Evolutionary conservation across 2,113 vertebrate genomes (phyloP).

Genomic region (Anseranas semipalmata): DNA sequence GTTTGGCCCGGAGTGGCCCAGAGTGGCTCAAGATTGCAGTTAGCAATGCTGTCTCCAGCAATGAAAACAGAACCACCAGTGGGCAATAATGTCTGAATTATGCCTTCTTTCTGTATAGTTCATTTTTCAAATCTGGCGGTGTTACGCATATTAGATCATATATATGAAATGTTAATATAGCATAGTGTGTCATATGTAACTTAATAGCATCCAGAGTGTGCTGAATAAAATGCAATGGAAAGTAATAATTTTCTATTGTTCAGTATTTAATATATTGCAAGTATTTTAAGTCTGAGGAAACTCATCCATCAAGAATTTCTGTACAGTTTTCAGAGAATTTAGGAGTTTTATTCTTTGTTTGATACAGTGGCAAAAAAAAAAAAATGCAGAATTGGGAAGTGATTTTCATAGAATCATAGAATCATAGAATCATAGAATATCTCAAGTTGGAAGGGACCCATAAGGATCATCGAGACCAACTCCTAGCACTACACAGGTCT

Average conservation of each 20-base stretch:
- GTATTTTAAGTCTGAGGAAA: background rate
- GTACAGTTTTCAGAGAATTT: background rate
- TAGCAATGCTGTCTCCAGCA: background rate
- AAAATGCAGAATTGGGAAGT: background rate
- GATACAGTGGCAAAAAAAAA: background rate
- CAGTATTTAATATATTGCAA: background rate
- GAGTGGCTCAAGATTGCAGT: background rate
- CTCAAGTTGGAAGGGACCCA: too few relatives aligned
- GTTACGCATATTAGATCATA: background rate
- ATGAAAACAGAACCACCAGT: background rate
- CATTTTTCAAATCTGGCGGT: background rate
- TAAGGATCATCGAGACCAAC: too few relatives aligned
- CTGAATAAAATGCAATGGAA: background rate
- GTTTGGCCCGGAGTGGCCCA: background rate
- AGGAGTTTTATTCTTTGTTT: background rate
- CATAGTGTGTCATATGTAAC: background rate
- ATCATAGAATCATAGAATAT: too few relatives aligned
- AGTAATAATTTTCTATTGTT: background rate
- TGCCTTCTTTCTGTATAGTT: background rate
- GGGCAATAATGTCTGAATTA: background rate
- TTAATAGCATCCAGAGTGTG: background rate
- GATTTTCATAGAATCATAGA: too few relatives aligned
- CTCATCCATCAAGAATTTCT: background rate
- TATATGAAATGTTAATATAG: background rate
- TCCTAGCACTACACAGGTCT: too few relatives aligned